A percentile compares a stretch with the other conserved stretches of the same genome.
phyloP scores from a whole-genome alignment of 2,888 invertebrate genomes.

The Odontocolon sp. region DNA sequence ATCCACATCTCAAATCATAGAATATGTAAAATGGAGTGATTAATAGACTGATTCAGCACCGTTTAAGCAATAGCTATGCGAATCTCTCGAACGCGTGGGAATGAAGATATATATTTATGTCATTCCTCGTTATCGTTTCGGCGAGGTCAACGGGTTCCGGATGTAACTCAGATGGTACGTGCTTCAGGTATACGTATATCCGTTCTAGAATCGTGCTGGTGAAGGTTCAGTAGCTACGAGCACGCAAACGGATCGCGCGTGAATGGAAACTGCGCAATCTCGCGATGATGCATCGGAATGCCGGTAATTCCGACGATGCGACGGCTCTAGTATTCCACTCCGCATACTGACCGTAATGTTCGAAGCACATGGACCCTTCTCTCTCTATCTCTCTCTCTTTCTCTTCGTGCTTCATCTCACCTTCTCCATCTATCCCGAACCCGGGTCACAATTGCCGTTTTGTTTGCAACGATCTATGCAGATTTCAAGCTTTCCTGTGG shows the following conservation, averaged over 20 bases:
- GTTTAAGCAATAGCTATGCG: background rate
- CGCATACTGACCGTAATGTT: conserved; percentile 60
- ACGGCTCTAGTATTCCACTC: conserved; percentile 67
- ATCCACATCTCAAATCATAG: no score
- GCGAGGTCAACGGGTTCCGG: conserved; percentile 64
- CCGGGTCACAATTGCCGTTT: conserved; percentile 21
- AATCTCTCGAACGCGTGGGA: conserved; percentile 24
- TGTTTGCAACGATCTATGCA: background rate
- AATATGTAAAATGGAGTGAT: background rate
- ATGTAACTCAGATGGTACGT: conserved; percentile 48
- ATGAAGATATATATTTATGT: conserved; percentile 62
- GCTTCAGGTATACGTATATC: conserved; percentile 2
- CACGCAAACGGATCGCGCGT: conserved; percentile 36
- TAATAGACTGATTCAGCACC: conserved; percentile 15
- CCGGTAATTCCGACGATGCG: conserved; percentile 74
- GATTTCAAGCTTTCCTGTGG: background rate
- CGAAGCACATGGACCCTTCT: conserved; percentile 61
- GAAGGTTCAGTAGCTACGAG: conserved; percentile 37
- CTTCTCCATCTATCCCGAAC: no score
- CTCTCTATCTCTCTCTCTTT: no score
- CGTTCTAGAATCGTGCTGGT: conserved; percentile 37
- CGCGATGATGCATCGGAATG: conserved; percentile 77
- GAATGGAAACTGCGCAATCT: conserved; percentile 75
- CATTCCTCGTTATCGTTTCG: conserved; percentile 58
- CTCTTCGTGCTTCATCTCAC: conserved; percentile 24